Base-by-base conservation (phyloP, 2,113 vertebrate species). In the Protobothrops mucrosquamatus region DNA sequence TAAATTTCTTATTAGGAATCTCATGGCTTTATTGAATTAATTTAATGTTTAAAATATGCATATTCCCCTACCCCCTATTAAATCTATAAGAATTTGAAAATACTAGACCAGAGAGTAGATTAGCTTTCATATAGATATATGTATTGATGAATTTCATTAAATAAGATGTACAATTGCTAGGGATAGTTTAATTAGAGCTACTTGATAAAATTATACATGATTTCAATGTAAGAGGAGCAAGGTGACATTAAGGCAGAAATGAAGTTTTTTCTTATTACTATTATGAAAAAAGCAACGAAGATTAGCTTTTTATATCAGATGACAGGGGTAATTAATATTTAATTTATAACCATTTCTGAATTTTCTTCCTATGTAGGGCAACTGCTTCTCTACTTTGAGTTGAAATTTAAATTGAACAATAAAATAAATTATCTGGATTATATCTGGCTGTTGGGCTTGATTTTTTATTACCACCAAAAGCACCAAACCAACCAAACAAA, bases 171-270 rank as follows among this genome's bases (percentile, higher is more conserved):
- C 52, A 94, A 94, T 57, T 24, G 4, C 11, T 93, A 89, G 7
- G 4, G 93, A 87, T n/a, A 96, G 10, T 89, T 96, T 95, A 96
- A 96, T 94, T 95, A 95, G 92, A 95, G 93, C 10, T 26, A 94
- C 91, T 24, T 0, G 8, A 94, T 74, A 46, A 92, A 95, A 93
- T 90, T 93, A 87, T 93, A 95, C 94, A 57, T 85, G 0, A 92
- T 43, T 95, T 95, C 23, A 92, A 89, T 94, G 91, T 93, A 0
- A 95, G 88, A 89, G 1, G 29, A 52, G 24, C 93, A 95, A 89
- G 85, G 94, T 96, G 20, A 61, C 22, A 57, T 2, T 89, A 74
- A 0, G 0, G 74, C 88, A 94, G 56, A 46, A 0, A 88, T 29
- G 91, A 93, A 55, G 8, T 89, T 39, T 86, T 59, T 59, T 34